Evolutionary conservation across 2,797 vertebrate species (phyloP).

Genomic region (Girardinus metallicus): DNA sequence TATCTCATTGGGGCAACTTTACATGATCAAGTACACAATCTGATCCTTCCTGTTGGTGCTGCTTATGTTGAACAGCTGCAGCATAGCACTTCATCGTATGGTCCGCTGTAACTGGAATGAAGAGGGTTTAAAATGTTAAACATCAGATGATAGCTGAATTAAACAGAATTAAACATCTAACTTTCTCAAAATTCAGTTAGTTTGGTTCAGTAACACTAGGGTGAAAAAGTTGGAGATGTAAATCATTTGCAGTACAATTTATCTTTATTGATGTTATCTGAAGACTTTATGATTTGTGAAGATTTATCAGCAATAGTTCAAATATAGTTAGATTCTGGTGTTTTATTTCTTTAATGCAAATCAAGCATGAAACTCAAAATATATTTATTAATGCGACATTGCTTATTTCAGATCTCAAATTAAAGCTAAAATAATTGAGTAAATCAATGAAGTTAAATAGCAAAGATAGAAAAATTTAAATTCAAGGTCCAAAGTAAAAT

Average conservation of each 20-base stretch:
- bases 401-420: not conserved
- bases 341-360: not conserved
- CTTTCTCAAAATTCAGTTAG: not conserved
- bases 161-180: not conserved
- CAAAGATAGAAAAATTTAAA: not conserved
- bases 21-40: conserved; percentile 32
- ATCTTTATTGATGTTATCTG: no score
- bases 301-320: not conserved
- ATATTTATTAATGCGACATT: not conserved
- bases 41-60: not conserved
- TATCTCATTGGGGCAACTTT: conserved; percentile 32
- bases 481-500: not conserved
- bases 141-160: not conserved
- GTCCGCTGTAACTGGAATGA: conserved; percentile 79
- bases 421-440: not conserved
- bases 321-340: not conserved
- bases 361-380: not conserved
- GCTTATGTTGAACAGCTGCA: conserved; percentile 77
- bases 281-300: not conserved
- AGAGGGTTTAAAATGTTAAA: not conserved
- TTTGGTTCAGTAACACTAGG: not conserved
- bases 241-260: no score
- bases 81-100: conserved; percentile 81
- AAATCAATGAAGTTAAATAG: not conserved
- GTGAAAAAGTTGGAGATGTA: no score